Evolutionary conservation across 2,797 vertebrate species (phyloP).

Genomic region (Discoglossus pictus): DNA sequence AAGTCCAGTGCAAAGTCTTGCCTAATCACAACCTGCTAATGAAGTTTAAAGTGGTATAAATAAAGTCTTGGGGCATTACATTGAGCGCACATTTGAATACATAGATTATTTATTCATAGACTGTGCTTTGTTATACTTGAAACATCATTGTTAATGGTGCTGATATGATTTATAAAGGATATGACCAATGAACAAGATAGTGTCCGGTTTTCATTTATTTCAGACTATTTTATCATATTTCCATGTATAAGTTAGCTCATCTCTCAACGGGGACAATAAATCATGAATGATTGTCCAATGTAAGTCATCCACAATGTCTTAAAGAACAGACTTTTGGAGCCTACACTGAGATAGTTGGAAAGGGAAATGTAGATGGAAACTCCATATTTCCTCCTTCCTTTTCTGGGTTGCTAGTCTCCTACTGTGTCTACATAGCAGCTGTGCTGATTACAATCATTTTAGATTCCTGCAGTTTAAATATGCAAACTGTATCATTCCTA

Average conservation of each 20-base stretch:
- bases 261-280: constrained; percentile 27
- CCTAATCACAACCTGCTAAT: too few species aligned
- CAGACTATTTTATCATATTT: constrained; percentile 20
- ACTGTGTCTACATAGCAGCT: constrained; percentile 45
- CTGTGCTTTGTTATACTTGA: too few species aligned
- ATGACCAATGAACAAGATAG: too few species aligned
- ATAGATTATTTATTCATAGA: too few species aligned
- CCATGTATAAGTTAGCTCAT: too few species aligned
- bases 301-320: constrained; percentile 29
- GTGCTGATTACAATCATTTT: constrained; percentile 47
- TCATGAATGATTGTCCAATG: constrained; percentile 13
- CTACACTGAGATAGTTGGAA: constrained; percentile 20
- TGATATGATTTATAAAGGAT: too few species aligned
- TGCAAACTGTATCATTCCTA: constrained; percentile 42
- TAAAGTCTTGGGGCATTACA: too few species aligned
- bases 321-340: constrained; percentile 21
- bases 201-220: neutral
- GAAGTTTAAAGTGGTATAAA: too few species aligned
- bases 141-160: too few species aligned
- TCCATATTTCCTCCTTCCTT: constrained; percentile 34
- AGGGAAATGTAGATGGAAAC: constrained; percentile 32
- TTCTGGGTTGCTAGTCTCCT: constrained; percentile 33
- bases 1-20: too few species aligned
- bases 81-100: too few species aligned
- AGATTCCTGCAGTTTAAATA: constrained; percentile 30